Percentiles rank a stretch among this genome's conserved stretches.
phyloP scores from a whole-genome alignment of 2,113 vertebrate species.

The Pomatorhinus ruficollis region DNA sequence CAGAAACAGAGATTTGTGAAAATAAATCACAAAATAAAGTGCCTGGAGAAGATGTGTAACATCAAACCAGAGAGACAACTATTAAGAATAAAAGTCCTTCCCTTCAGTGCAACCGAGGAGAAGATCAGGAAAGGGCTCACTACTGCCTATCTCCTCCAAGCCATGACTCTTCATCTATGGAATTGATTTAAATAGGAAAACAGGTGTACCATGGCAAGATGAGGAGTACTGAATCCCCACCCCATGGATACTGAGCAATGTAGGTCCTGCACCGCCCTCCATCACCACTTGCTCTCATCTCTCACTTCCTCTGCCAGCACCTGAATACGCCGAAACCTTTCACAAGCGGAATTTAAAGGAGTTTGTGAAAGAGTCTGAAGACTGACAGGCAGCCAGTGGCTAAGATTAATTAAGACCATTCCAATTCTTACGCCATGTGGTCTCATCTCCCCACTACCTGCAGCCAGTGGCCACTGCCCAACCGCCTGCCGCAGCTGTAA shows the following conservation, averaged over 20 bases:
- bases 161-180: accelerated
- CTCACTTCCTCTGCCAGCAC: background rate
- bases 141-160: background rate
- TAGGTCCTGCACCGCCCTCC: background rate
- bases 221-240: accelerated
- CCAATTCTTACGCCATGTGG: accelerated
- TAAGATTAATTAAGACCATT: no score
- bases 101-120: background rate
- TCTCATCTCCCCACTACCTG: background rate
- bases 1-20: background rate
- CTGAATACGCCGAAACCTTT: background rate
- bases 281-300: background rate
- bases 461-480: accelerated
- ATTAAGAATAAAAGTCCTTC: background rate
- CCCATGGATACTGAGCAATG: accelerated
- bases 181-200: background rate
- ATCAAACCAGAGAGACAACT: background rate
- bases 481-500: accelerated
- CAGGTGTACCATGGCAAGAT: accelerated
- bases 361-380: no score
- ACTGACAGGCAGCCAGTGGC: background rate
- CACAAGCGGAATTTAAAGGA: background rate
- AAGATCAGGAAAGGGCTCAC: accelerated
- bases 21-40: background rate
- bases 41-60: background rate